Base-by-base conservation (phyloP, 1,140 invertebrate species). In the Latrodectus geometricus region DNA sequence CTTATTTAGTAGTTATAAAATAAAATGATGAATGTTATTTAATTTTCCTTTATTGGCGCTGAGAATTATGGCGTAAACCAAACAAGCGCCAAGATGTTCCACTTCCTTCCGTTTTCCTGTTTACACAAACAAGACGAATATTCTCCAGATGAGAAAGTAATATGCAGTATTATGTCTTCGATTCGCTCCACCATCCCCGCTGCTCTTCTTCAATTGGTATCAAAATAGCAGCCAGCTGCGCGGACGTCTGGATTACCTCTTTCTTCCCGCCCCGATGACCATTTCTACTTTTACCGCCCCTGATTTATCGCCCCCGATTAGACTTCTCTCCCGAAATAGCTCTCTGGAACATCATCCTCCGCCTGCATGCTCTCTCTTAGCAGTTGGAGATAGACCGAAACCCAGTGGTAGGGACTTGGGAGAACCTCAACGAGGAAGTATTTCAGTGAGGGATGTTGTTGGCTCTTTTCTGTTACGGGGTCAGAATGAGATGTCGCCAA, bases 191-290 rank as follows among this genome's bases (percentile, higher is more conserved):
- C 80, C 49, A 35, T 15, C 12, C 23, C 8, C n/a, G 14, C 21
- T 12, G 15, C 78, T 49, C 12, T n/a, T 81, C 79, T 70, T 70
- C 80, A 69, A 65, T 83, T 68, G 72, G 72, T 84, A 84, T 84
- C 65, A 84, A 84, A 84, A 84, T 84, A 84, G 82, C 82, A 68
- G 23, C 72, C 82, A 84, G 82, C 82, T 84, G 82, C 76, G 72
- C 82, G 76, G 76, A 84, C 82, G 82, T 84, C 81, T 84, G 73
- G 79, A 9, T 12, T 84, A 9, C 72, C 61, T 79, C 77, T 49
- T 68, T 9, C 23, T 17, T 65, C 56, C 35, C 61, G 66, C n/a
- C 52, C 79, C 50, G 66, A 74, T 83, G 69, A 74, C 80, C 72
- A 74, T 65, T 65, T 65, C 35, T 74, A 20, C 80, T 35, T 73